Evolutionary conservation across 2,888 invertebrate genomes (phyloP), one percentile per base, ranked within the genome.

Genomic region (Drosophila picticornis): DNA sequence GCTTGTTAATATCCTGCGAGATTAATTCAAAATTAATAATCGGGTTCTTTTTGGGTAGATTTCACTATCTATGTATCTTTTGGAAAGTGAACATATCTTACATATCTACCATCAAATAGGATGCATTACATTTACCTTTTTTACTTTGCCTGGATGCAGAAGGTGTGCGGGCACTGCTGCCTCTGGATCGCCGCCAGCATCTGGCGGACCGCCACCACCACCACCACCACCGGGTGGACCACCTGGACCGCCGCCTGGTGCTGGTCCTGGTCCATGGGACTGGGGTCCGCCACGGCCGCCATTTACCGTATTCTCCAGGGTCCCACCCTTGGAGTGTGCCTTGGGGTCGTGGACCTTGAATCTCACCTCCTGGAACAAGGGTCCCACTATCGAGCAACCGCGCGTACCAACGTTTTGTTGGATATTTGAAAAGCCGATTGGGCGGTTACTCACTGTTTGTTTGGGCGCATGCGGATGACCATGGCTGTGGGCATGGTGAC

Each of bases 261-360:
- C 88, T n/a, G 83, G 92, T 16, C 93, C 92, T 75, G 93, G 92
- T 70, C 95, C 94, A 87, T 95, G 95, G 73, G 95, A 94, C 77
- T 95, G 94, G 81, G 95, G 94, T 83, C 95, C 94, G 90, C 96
- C 94, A 91, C 96, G 94, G 76, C 96, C 95, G 38, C 98, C 97
- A 92, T 98, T 98, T 80, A 98, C 97, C 69, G 97, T 98, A 93
- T 97, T 98, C 94, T 98, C 98, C 90, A 98, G 94, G 31, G 97
- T 97, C 55, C 97, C 97, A 67, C 98, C 98, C 94, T 98, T 98
- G 92, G 97, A 97, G 94, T 98, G 97, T 93, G 96, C 97, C 94
- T 98, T 98, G 59, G 97, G 97, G 94, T 98, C 98, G 94, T 97
- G 97, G 83, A 97, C 97, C 95, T 98, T 98, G 95, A 97, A 98